A percentile compares a stretch with the other conserved stretches of the same genome.
Evolutionary conservation across 2,888 invertebrate genomes (phyloP).

Genomic region (Cosmopolites sordidus): DNA sequence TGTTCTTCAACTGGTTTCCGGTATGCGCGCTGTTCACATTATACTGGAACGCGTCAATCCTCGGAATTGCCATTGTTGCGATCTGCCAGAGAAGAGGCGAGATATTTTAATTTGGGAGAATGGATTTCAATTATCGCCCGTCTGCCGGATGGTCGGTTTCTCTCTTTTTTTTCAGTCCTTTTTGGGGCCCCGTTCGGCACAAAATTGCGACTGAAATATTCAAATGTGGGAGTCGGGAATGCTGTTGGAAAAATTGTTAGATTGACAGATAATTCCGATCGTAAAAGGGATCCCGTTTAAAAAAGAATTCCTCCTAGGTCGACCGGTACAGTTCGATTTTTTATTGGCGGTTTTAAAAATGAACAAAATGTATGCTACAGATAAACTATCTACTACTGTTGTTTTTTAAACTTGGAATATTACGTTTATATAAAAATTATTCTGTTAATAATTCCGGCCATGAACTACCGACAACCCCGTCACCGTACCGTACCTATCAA

Average conservation of each 20-base stretch:
- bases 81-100: conserved; percentile 21
- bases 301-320: not conserved
- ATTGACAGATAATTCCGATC: conserved; percentile 22
- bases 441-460: too few species aligned
- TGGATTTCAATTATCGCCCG: conserved; percentile 28
- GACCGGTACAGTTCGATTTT: too few species aligned
- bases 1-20: too few species aligned
- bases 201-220: conserved; percentile 24
- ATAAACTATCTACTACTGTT: too few species aligned
- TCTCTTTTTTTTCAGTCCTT: conserved; percentile 10
- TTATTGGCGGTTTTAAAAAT: too few species aligned
- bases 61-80: conserved; percentile 21
- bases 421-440: too few species aligned
- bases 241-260: conserved; percentile 17
- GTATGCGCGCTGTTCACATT: too few species aligned
- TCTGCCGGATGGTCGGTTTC: conserved; percentile 17
- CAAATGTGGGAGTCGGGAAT: conserved; percentile 16
- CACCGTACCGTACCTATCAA: too few species aligned
- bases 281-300: conserved; percentile 8
- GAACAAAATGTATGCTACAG: too few species aligned
- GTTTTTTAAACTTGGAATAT: too few species aligned
- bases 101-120: conserved; percentile 29
- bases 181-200: not conserved
- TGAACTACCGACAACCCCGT: too few species aligned
- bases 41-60: too few species aligned